Conservation (phyloP, 2,113 vertebrate genomes). For the Rhinolophus ferrumequinum region DNA sequence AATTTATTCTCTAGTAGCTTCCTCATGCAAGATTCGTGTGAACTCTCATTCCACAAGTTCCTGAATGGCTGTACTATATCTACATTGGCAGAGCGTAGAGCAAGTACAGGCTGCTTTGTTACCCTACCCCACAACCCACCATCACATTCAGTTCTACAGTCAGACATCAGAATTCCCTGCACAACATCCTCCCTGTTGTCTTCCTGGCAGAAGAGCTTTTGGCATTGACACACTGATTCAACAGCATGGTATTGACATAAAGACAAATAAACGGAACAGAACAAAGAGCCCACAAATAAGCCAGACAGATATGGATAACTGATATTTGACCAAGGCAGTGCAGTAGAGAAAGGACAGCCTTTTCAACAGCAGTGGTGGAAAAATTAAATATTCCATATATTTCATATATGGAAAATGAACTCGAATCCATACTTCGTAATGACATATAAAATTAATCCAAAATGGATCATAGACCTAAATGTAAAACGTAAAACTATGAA, state of each 20-base stretch:
- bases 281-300: neutral
- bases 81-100: neutral
- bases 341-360: neutral
- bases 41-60: neutral
- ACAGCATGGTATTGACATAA: neutral
- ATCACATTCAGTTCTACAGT: neutral
- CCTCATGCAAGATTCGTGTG: neutral
- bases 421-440: neutral
- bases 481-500: conserved; percentile 6
- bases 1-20: neutral
- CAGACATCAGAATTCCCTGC: neutral
- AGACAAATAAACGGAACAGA: neutral
- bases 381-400: neutral
- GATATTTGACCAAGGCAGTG: neutral
- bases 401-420: conserved; percentile 24
- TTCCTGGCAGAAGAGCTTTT: neutral
- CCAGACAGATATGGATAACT: neutral
- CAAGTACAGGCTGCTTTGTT: neutral
- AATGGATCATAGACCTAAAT: neutral
- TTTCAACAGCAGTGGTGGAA: neutral
- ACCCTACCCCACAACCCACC: neutral
- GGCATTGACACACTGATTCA: neutral
- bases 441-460: neutral
- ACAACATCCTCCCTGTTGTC: neutral
- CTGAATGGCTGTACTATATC: neutral